Percentiles rank a stretch among this genome's conserved stretches.
Evolutionary conservation across 2,888 invertebrate species (phyloP).

Genomic region (Troides helena): DNA sequence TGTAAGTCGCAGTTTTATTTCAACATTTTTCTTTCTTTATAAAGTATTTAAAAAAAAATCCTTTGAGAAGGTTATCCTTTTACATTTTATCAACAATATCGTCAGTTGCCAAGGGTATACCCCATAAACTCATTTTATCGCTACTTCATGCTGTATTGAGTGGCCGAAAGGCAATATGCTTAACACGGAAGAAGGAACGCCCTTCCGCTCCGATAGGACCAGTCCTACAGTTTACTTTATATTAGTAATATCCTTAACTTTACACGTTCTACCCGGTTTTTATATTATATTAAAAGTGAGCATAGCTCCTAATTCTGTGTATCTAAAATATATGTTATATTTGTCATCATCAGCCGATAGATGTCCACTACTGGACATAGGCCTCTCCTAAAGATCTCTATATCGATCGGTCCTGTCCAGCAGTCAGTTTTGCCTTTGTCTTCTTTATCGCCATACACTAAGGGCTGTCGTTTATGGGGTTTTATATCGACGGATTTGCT

Average conservation of each 20-base stretch:
- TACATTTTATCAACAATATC: conserved; percentile 11
- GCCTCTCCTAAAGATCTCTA: too few species aligned
- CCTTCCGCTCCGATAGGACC: conserved; percentile 19
- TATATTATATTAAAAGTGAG: not conserved
- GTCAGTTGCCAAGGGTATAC: conserved; percentile 30
- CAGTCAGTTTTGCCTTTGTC: too few species aligned
- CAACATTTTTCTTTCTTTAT: not conserved
- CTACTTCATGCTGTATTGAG: conserved; percentile 48
- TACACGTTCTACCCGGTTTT: too few species aligned
- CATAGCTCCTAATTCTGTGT: not conserved
- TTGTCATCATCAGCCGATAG: too few species aligned
- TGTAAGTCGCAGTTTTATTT: not conserved
- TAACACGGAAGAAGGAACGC: conserved; percentile 38
- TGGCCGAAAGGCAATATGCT: conserved; percentile 40
- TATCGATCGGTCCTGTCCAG: too few species aligned
- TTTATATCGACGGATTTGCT: too few species aligned
- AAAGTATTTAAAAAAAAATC: too few species aligned
- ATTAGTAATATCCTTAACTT: conserved; percentile 9
- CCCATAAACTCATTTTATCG: conserved; percentile 53
- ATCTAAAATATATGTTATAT: too few species aligned
- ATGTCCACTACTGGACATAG: too few species aligned
- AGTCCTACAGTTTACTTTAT: conserved; percentile 19
- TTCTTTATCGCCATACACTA: too few species aligned
- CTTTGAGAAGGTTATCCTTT: not conserved
- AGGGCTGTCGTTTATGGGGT: too few species aligned